Evolutionary conservation across 2,888 invertebrate genomes (phyloP).

Genomic region (Norana najaformis): DNA sequence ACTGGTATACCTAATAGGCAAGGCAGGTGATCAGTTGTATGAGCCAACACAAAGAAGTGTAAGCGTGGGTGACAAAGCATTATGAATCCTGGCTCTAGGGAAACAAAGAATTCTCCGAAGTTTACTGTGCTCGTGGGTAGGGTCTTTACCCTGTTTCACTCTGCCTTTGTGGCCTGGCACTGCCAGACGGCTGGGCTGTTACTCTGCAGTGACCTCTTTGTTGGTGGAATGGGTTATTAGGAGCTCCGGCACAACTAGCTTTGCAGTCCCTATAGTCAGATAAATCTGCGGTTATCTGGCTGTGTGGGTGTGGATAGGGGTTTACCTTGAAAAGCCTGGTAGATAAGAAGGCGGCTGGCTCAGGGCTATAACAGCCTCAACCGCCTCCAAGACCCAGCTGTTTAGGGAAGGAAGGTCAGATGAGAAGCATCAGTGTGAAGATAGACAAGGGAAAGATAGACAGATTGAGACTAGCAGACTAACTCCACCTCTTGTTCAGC

Average conservation of each 20-base stretch:
- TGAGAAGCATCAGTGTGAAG: slow-evolving; percentile 18
- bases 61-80: not conserved
- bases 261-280: slow-evolving; percentile 17
- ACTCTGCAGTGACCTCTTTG: slow-evolving; percentile 22
- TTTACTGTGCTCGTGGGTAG: not conserved
- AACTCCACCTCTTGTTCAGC: slow-evolving; percentile 16
- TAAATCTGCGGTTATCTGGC: slow-evolving; percentile 22
- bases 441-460: not conserved
- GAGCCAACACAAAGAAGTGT: not conserved
- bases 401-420: slow-evolving; percentile 22
- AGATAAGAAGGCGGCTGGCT: slow-evolving; percentile 18
- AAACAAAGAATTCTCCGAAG: slow-evolving; percentile 7
- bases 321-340: slow-evolving; percentile 1
- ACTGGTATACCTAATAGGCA: not conserved
- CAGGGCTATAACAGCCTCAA: not conserved
- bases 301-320: slow-evolving; percentile 15
- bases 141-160: slow-evolving; percentile 1
- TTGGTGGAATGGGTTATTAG: slow-evolving; percentile 10
- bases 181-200: slow-evolving; percentile 13
- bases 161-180: slow-evolving; percentile 13
- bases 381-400: slow-evolving; percentile 8
- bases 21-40: not conserved
- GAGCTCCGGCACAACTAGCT: not conserved
- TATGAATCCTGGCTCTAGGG: not conserved
- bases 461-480: not conserved